A percentile compares a stretch with the other conserved stretches of the same genome.
phyloP scores from a whole-genome alignment of 2,113 vertebrate genomes.

The Cichladusa arquata region DNA sequence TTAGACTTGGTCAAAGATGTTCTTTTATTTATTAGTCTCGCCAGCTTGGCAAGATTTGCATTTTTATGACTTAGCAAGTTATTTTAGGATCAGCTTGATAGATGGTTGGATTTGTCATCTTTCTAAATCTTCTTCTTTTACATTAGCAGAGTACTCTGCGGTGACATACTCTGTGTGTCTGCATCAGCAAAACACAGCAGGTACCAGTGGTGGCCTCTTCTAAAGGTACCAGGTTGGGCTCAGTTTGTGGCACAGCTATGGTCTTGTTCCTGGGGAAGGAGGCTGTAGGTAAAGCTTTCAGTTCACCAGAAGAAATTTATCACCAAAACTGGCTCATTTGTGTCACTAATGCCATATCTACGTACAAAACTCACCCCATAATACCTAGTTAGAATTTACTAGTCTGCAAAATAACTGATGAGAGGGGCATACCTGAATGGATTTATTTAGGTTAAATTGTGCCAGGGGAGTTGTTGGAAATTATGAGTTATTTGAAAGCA shows the following conservation, averaged over 20 bases:
- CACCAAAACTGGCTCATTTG: not conserved
- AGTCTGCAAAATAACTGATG: slow-evolving; percentile 4
- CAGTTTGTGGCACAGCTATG: not conserved
- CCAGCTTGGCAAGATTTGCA: not conserved
- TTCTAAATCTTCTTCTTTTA: not conserved
- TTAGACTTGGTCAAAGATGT: not conserved
- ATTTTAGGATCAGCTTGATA: not conserved
- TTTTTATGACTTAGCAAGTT: not conserved
- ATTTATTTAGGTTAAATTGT: slow-evolving; percentile 50
- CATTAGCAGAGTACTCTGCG: not conserved
- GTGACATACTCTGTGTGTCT: not conserved
- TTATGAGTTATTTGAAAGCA: slow-evolving; percentile 38
- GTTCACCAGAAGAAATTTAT: not conserved
- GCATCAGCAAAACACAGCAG: not conserved
- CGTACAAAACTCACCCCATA: not conserved
- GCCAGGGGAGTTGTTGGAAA: slow-evolving; percentile 1
- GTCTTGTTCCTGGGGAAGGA: not conserved
- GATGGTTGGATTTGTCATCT: not conserved
- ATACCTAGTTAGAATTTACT: not conserved
- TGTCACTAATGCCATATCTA: not conserved
- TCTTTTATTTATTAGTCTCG: not conserved
- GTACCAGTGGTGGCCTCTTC: not conserved
- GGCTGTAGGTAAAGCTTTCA: not conserved
- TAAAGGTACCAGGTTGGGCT: not conserved
- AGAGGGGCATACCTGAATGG: not conserved